Base-by-base conservation (phyloP, 2,888 invertebrate genomes). In the Zootermopsis nevadensis region DNA sequence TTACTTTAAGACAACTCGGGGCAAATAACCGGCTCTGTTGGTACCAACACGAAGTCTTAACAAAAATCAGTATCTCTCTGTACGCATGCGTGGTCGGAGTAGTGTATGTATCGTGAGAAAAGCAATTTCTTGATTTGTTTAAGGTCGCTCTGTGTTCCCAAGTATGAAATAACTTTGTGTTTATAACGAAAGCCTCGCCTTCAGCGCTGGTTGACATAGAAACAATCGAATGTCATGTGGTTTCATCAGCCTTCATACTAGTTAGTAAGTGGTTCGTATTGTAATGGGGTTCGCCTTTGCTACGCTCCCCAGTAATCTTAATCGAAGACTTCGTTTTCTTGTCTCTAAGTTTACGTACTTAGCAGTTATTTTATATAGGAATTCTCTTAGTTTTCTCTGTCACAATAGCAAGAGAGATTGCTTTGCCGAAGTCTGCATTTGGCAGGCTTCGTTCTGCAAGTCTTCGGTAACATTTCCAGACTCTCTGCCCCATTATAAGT, bases 321-420 rank as follows among this genome's bases (percentile, higher is more conserved):
- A 67, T 67, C 19, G 30, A n/a, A 67, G 22, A 27, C 60, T 69
- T 12, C 69, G 15, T 12, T 7, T 27, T 10, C 27, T 3, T 10
- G 22, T 69, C 69, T 33, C 69, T 33, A 69, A 69, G 69, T 69
- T 69, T 69, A 69, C 69, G 31, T 69, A 24, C 69, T 69, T 69
- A 69, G 69, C 33, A 69, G 33, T 67, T 67, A 67, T 67, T 60
- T 27, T 67, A 30, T 30, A 30, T 30, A 67, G 67, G 67, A 30
- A 31, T 69, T 30, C 60, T n/a, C n/a, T n/a, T n/a, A 33, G 19
- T 33, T 33, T 33, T 77, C 53, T 55, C 30, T n/a, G 24, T 22
- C 55, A 55, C 33, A 77, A 55, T 77, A 77, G 55, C 77, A 77
- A 77, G 77, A 55, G 31, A 77, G 55, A 77, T 77, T 76, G 27